Percentiles rank a stretch among this genome's conserved stretches.
These are phyloP conservation scores for Drosophila koepferae DNA, from an alignment of 2,888 invertebrate genomes.

Conservation along the genomic window DNA sequence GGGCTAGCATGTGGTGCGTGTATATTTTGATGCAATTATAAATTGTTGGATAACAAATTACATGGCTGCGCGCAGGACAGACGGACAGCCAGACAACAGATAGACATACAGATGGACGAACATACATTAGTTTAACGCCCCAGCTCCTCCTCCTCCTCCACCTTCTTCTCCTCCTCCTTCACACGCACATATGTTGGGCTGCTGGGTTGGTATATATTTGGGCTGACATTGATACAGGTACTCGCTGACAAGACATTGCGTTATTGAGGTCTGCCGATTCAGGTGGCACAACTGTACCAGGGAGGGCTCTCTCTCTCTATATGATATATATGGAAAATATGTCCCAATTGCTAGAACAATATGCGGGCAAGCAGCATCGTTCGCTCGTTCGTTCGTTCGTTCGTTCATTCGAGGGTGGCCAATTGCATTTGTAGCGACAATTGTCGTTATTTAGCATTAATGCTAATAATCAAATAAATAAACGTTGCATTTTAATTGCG, in stretches of 20 bases:
- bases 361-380: constrained; percentile 48
- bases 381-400: background rate
- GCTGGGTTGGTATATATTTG: constrained; percentile 28
- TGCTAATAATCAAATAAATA: constrained; percentile 65
- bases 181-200: constrained; percentile 66
- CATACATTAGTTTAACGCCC: constrained; percentile 25
- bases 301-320: background rate
- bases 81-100: constrained; percentile 11
- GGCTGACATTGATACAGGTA: constrained; percentile 75
- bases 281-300: constrained; percentile 63
- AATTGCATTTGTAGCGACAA: constrained; percentile 39
- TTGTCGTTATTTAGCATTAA: constrained; percentile 61
- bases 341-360: constrained; percentile 20
- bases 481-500: constrained; percentile 61
- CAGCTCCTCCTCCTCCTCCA: background rate
- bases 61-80: constrained; percentile 58
- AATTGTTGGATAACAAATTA: constrained; percentile 80
- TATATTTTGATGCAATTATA: constrained; percentile 78
- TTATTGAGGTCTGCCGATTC: constrained; percentile 35
- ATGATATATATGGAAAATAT: constrained; percentile 5
- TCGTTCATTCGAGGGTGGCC: constrained; percentile 4
- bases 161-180: background rate
- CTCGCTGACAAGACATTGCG: constrained; percentile 56
- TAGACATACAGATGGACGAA: constrained; percentile 10
- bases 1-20: constrained; percentile 64